phyloP scores from a whole-genome alignment of 1,140 invertebrate species.

The Colletes gigas region DNA sequence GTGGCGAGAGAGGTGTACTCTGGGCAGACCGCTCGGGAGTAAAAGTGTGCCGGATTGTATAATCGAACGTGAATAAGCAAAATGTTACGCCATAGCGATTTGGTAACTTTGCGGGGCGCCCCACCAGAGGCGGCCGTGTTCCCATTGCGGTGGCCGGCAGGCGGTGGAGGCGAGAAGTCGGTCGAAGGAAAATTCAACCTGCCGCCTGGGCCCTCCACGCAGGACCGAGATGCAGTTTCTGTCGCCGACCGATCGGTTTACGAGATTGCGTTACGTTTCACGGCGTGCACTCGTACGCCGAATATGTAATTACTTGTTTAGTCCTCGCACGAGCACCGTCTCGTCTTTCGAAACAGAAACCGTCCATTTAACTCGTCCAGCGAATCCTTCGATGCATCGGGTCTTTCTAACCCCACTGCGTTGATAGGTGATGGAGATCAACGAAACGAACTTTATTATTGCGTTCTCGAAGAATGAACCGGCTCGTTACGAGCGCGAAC shows the following conservation, averaged over 20 bases:
- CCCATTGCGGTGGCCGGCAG: conserved; percentile 71
- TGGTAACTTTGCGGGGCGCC: conserved; percentile 75
- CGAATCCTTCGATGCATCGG: too few species aligned
- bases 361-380: too few species aligned
- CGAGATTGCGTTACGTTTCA: conserved; percentile 27
- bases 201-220: conserved; percentile 6
- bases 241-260: conserved; percentile 32
- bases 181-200: conserved; percentile 58
- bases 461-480: too few species aligned
- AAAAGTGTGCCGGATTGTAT: conserved; percentile 82
- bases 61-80: conserved; percentile 82
- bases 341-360: too few species aligned
- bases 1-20: conserved; percentile 7
- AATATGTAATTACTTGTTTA: too few species aligned
- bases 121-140: conserved; percentile 69
- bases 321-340: too few species aligned
- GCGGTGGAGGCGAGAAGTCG: conserved; percentile 23
- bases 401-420: too few species aligned
- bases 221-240: conserved; percentile 21
- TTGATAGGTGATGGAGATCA: too few species aligned
- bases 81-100: conserved; percentile 81
- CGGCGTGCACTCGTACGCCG: not conserved
- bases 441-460: too few species aligned
- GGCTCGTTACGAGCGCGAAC: too few species aligned
- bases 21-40: conserved; percentile 63